Evolutionary conservation across 1,140 invertebrate species (phyloP), one percentile per base, ranked within the genome.

Genomic region (Nasonia longicornis): DNA sequence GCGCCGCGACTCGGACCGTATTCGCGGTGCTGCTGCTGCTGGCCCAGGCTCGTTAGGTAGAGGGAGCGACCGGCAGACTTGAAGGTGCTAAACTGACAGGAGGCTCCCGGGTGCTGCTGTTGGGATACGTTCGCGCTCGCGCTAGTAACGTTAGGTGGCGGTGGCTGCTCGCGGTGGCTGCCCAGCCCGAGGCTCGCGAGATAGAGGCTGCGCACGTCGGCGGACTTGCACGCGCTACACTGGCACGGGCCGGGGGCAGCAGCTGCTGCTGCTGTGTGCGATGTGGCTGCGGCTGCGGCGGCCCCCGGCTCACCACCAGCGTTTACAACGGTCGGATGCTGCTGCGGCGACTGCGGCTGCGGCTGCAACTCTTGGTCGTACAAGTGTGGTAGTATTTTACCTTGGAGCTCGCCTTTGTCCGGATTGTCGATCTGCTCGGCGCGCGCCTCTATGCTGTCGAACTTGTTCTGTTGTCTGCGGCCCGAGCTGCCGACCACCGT

Each of bases 361-460:
- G 29, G 29, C 31, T 38, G 20, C 74, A 22, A 20, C 58, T 81
- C 38, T 75, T 78, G 72, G 77, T 58, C 52, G 52, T 73, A 83
- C 73, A 74, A 73, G 75, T 71, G 64, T 80, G 66, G 67, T 35
- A 84, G 84, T 85, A 86, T 85, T 87, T 88, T 90, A 89, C 89
- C 88, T 91, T 89, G 89, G 79, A 90, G 86, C 84, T 90, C 88
- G 84, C 83, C 88, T 80, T 91, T 90, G 63, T 90, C 88, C 86
- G 88, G 89, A 84, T 88, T 88, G 80, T 90, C 89, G 48, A 64
- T 72, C 85, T 89, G 88, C 45, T 91, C 88, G 48, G 86, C 84
- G 22, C 86, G 88, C 29, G 86, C 84, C 83, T 87, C 83, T 48
- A 86, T 79, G 66, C 85, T 86, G 77, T 88, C 82, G 70, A 83